Evolutionary conservation across 2,113 vertebrate genomes (phyloP), one percentile per base, ranked within the genome.

Genomic region (Gymnarchus niloticus): DNA sequence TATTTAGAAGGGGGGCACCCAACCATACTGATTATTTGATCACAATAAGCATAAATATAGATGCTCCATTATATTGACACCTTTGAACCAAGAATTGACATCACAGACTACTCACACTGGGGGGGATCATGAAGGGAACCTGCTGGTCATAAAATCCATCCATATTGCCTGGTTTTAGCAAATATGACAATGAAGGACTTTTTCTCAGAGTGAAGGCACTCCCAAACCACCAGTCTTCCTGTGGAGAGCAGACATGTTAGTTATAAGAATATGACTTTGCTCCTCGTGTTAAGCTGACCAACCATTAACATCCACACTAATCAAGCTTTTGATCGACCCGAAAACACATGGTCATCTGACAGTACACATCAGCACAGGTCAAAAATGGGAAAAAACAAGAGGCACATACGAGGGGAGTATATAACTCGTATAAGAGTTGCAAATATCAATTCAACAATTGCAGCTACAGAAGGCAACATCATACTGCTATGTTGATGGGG

Each of bases 131-230:
- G 91, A 98, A 98, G 87, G 97, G 97, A 89, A 98, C 97, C 93
- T 98, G 97, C 93, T 98, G 97, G 91, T 98, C 97, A 85, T 98
- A 99, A 96, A 99, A 99, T 90, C 96, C 96, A 82, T 99, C 97
- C 97, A 99, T 98, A 92, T 92, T 94, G 93, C 87, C 90, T 91
- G 90, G 84, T 59, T 88, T 88, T 88, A 49, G 73, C 52, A 81
- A 89, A 85, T 90, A 65, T 89, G 87, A 86, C 81, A 90, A 90
- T 85, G 83, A 33, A 49, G 83, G 88, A 80, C 89, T 81, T 90
- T 92, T 87, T 90, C 92, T 87, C 91, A 89, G 92, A 93, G 91
- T 89, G 89, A 92, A 85, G 69, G 88, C 33, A 65, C 51, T 14
- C 41, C 12, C 44, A 87, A 65, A 89, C 85, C 83, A 89, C 85